Evolutionary conservation across 2,797 vertebrate species (phyloP).

Genomic region (Gymnopithys bicolor): DNA sequence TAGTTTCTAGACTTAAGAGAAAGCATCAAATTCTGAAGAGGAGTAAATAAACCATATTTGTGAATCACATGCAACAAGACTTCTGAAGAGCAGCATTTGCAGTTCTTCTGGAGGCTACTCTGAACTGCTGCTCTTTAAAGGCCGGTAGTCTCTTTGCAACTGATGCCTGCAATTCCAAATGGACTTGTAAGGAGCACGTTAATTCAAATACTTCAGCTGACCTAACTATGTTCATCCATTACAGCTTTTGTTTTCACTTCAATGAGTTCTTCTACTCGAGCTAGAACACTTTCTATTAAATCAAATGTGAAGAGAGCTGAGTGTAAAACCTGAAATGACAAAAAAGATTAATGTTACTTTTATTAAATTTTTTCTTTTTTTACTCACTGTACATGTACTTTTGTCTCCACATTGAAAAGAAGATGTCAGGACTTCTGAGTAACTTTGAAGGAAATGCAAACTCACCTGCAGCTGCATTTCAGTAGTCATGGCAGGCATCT

Average conservation of each 20-base stretch:
- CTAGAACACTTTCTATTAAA: constrained; percentile 94
- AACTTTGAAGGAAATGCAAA: neutral
- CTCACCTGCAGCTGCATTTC: constrained; percentile 92
- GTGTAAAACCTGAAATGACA: constrained; percentile 87
- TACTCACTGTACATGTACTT: neutral
- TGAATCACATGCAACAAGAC: neutral
- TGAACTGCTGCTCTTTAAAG: neutral
- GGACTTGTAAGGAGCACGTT: neutral
- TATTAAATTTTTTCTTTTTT: neutral
- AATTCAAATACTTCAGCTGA: constrained; percentile 58
- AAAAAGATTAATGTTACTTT: constrained; percentile 41
- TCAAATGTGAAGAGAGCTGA: constrained; percentile 95
- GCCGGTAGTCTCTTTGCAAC: neutral
- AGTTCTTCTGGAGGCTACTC: neutral
- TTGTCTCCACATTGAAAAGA: neutral
- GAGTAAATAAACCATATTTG: neutral
- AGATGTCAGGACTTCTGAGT: neutral
- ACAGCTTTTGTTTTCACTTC: constrained; percentile 82
- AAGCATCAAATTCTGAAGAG: neutral
- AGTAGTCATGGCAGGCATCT: constrained; percentile 86
- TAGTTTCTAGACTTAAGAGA: neutral
- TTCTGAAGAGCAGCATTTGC: neutral
- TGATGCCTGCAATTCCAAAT: neutral
- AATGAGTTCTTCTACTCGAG: constrained; percentile 90
- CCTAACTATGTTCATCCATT: constrained; percentile 68